A percentile compares a stretch with the other conserved stretches of the same genome.
phyloP scores from a whole-genome alignment of 2,113 vertebrate genomes.

The Melanostigma gelatinosum region DNA sequence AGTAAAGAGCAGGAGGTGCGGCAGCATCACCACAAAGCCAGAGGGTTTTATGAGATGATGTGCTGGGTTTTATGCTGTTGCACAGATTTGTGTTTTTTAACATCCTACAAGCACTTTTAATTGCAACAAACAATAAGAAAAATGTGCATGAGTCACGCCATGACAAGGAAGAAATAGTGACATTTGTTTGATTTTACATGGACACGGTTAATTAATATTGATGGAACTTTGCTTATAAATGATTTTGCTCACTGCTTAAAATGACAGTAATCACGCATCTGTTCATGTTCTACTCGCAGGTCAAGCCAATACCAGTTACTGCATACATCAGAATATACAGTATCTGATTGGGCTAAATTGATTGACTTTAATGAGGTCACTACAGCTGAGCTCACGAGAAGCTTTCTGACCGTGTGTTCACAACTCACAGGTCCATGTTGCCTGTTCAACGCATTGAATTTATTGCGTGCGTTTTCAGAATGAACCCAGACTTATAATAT shows the following conservation, averaged over 20 bases:
- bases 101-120: neutral
- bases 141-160: neutral
- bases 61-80: conserved; percentile 1
- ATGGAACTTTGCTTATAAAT: neutral
- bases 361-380: neutral
- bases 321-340: neutral
- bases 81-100: neutral
- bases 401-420: neutral
- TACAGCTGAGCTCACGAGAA: neutral
- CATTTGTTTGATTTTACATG: neutral
- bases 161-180: neutral
- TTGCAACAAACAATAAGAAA: neutral
- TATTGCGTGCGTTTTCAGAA: neutral
- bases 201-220: neutral
- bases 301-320: neutral
- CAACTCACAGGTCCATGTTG: neutral
- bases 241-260: neutral
- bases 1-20: conserved; percentile 9
- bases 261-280: neutral
- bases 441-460: neutral
- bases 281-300: neutral
- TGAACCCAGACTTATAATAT: neutral
- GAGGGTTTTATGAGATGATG: neutral
- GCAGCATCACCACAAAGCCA: conserved; percentile 5
- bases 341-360: neutral